phyloP scores from a whole-genome alignment of 2,888 invertebrate species.

The Hybos culiciformis region DNA sequence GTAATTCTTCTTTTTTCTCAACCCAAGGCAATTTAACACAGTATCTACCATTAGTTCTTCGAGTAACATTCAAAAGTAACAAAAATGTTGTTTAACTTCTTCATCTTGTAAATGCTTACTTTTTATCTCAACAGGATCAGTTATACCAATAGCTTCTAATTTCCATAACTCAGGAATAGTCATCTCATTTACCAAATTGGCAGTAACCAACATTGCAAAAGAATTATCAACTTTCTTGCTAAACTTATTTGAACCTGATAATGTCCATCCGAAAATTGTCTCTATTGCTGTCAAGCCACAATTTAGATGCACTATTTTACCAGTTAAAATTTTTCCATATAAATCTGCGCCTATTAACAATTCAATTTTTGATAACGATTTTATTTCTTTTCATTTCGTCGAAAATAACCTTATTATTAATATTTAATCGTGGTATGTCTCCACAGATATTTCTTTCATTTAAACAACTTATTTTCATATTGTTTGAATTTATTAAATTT shows the following conservation, averaged over 20 bases:
- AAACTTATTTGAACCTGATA: slow-evolving; percentile 12
- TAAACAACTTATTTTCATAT: too few relatives aligned
- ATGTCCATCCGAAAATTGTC: slow-evolving; percentile 14
- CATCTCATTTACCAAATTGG: neutral
- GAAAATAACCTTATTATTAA: too few relatives aligned
- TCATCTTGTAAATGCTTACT: neutral
- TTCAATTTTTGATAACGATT: neutral
- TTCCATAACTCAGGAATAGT: slow-evolving; percentile 1
- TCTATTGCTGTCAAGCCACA: slow-evolving; percentile 14
- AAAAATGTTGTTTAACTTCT: slow-evolving; percentile 7
- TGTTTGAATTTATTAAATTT: too few relatives aligned
- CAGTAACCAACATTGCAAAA: neutral
- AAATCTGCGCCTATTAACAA: slow-evolving; percentile 6
- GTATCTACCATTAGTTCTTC: slow-evolving; percentile 8
- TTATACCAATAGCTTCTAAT: neutral
- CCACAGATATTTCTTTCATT: too few relatives aligned
- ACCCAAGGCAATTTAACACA: slow-evolving; percentile 8
- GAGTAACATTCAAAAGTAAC: slow-evolving; percentile 2
- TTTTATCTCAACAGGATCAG: neutral
- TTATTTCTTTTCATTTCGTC: too few relatives aligned
- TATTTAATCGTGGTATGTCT: too few relatives aligned
- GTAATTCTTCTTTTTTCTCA: slow-evolving; percentile 1
- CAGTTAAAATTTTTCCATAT: slow-evolving; percentile 13
- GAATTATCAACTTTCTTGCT: neutral
- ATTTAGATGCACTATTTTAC: too few relatives aligned